A percentile compares a stretch with the other conserved stretches of the same genome.
Conservation (phyloP, 1,140 invertebrate genomes). For the Pachypsylla venusta region DNA sequence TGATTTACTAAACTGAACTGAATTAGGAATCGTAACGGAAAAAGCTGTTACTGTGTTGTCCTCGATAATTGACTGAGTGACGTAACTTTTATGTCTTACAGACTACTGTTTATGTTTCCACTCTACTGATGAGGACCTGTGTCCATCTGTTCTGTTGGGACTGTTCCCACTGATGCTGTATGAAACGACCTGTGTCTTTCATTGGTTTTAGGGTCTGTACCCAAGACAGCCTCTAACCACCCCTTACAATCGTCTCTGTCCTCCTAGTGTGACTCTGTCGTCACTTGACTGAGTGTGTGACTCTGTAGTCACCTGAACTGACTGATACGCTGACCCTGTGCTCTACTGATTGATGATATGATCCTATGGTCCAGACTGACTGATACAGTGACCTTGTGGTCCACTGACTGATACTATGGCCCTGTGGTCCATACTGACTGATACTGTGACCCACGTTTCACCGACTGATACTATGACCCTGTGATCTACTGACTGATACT, state of each 20-base stretch:
- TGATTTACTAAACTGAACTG: neutral
- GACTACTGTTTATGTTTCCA: too few relatives aligned
- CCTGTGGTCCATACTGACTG: too few relatives aligned
- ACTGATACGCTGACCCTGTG: neutral
- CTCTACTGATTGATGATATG: neutral
- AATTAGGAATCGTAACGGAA: neutral
- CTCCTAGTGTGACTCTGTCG: neutral
- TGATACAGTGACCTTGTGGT: too few relatives aligned
- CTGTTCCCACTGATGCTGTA: neutral
- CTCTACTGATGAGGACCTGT: too few relatives aligned
- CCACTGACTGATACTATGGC: too few relatives aligned
- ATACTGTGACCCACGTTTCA: too few relatives aligned
- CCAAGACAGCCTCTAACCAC: neutral
- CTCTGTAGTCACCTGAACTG: neutral
- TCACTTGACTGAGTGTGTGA: neutral
- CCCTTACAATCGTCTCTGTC: neutral
- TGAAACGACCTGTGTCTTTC: neutral
- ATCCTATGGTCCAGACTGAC: too few relatives aligned
- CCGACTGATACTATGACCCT: too few relatives aligned
- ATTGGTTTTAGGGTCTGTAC: neutral
- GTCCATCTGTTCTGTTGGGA: too few relatives aligned
- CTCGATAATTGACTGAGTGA: neutral
- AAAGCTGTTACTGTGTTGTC: too few relatives aligned
- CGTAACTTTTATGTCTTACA: too few relatives aligned
- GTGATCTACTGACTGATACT: too few relatives aligned